phyloP scores from a whole-genome alignment of 1,140 invertebrate genomes.

The Apis dorsata region DNA sequence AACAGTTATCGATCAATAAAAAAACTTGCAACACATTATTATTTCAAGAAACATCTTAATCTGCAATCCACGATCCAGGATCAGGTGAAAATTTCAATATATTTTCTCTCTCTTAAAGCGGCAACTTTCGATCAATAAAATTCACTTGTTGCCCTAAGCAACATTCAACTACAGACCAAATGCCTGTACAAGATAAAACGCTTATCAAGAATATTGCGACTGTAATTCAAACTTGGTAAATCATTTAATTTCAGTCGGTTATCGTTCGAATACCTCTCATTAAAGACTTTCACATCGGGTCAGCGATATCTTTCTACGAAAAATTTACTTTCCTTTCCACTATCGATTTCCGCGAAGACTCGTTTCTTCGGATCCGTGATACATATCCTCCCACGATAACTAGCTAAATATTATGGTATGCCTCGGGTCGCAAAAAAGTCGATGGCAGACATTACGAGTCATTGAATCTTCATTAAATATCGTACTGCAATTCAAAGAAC shows the following conservation, averaged over 20 bases:
- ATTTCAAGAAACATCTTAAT: background rate
- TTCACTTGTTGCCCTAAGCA: background rate
- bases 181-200: background rate
- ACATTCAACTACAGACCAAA: too few relatives aligned
- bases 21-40: background rate
- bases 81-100: background rate
- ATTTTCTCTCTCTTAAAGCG: background rate
- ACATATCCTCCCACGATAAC: constrained; percentile 4
- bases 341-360: constrained; percentile 25
- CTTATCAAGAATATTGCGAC: background rate
- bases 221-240: background rate
- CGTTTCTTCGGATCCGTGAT: background rate
- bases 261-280: background rate
- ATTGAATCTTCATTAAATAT: too few relatives aligned
- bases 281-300: constrained; percentile 15
- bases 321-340: constrained; percentile 42
- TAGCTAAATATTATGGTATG: background rate
- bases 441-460: too few relatives aligned
- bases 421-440: too few relatives aligned
- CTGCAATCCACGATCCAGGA: background rate
- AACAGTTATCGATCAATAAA: background rate
- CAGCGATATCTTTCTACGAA: background rate
- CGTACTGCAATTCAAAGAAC: too few relatives aligned
- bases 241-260: background rate
- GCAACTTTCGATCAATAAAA: background rate